These are phyloP conservation scores for Labia minor DNA, from an alignment of 2,888 invertebrate species.

Conservation along the genomic window DNA sequence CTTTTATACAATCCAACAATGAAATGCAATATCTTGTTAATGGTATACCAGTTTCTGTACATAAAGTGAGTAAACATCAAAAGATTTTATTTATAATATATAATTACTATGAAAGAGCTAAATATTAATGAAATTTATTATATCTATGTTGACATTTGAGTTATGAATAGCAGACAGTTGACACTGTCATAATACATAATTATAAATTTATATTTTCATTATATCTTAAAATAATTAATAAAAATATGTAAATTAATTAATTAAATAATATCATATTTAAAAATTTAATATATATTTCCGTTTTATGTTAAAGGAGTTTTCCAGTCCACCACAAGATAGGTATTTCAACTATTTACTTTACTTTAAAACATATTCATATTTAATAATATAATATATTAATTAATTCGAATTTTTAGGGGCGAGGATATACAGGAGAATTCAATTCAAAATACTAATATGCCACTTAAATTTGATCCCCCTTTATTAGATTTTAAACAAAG, in stretches of 20 bases:
- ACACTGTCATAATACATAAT: background rate
- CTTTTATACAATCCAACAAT: slow-evolving; percentile 59
- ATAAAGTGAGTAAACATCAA: slow-evolving; percentile 43
- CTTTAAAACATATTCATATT: background rate
- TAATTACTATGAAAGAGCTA: too few relatives aligned
- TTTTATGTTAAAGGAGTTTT: background rate
- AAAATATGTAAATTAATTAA: background rate
- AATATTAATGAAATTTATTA: slow-evolving; percentile 25
- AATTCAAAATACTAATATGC: slow-evolving; percentile 30
- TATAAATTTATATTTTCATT: too few relatives aligned
- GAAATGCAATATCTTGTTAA: slow-evolving; percentile 58
- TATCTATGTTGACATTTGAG: background rate
- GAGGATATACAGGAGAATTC: slow-evolving; percentile 24
- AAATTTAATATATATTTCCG: too few relatives aligned
- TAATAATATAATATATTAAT: background rate
- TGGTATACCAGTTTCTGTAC: slow-evolving; percentile 45
- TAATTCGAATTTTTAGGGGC: slow-evolving; percentile 23
- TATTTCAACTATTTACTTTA: too few relatives aligned
- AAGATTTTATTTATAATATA: background rate
- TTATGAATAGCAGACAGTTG: background rate
- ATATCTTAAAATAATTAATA: too few relatives aligned
- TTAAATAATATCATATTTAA: too few relatives aligned
- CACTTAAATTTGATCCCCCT: slow-evolving; percentile 52
- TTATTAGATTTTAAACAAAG: slow-evolving; percentile 59
- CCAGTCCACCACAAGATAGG: background rate